phyloP scores from a whole-genome alignment of 2,113 vertebrate genomes.

The Probosciger aterrimus region DNA sequence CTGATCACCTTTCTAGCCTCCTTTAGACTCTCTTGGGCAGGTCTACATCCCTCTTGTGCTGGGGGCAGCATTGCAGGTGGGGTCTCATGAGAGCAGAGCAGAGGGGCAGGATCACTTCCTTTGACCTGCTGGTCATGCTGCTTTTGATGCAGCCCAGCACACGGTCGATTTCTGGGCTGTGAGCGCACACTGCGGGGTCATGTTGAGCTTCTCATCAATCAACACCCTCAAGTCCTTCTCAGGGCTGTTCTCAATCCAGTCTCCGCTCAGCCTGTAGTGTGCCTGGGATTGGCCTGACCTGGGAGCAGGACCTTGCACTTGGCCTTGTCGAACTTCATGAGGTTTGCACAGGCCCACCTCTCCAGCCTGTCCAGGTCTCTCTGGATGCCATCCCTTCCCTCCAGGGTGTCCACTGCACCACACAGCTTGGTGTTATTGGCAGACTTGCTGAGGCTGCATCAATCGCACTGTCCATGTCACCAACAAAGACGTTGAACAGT shows the following conservation, averaged over 20 bases:
- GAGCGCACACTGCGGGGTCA: background rate
- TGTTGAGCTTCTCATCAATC: too few relatives aligned
- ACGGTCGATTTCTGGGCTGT: too few relatives aligned
- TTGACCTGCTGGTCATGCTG: background rate
- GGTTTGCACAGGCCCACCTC: too few relatives aligned
- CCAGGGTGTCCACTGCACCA: too few relatives aligned
- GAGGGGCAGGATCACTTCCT: background rate
- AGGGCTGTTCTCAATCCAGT: too few relatives aligned
- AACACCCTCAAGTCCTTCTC: too few relatives aligned
- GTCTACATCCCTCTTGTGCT: background rate
- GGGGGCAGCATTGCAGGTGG: background rate
- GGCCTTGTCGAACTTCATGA: too few relatives aligned
- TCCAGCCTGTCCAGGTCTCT: too few relatives aligned
- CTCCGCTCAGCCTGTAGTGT: too few relatives aligned
- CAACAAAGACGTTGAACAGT: background rate
- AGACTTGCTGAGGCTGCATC: background rate
- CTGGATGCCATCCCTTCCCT: background rate
- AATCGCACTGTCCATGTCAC: background rate
- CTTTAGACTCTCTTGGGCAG: background rate
- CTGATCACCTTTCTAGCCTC: background rate
- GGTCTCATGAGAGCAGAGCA: background rate
- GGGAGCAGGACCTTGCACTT: too few relatives aligned
- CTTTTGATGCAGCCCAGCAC: background rate
- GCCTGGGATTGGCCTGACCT: too few relatives aligned
- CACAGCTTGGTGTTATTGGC: background rate